Conservation (phyloP, 1,140 invertebrate genomes). For the Conus betulinus region DNA sequence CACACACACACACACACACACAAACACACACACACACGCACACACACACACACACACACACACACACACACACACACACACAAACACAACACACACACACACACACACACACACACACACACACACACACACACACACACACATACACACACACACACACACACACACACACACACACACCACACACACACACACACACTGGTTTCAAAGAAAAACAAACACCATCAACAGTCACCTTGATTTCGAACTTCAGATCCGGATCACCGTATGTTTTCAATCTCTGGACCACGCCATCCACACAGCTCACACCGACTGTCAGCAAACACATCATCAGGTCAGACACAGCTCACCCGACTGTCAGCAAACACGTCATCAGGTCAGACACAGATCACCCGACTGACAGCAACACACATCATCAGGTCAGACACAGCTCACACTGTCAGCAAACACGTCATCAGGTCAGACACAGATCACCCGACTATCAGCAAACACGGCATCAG, state of each 20-base stretch:
- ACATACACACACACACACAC: too few relatives aligned
- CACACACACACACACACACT: conserved; percentile 9
- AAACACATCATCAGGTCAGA: conserved; percentile 24
- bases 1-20: neutral
- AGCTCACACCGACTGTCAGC: conserved; percentile 80
- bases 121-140: too few relatives aligned
- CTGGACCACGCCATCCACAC: conserved; percentile 85
- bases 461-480: neutral
- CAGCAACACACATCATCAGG: neutral
- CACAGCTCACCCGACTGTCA: neutral
- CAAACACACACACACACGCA: neutral
- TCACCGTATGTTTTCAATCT: conserved; percentile 84
- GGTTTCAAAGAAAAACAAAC: neutral
- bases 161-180: neutral
- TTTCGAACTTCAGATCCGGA: conserved; percentile 80
- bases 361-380: neutral
- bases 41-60: neutral
- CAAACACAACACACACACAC: too few relatives aligned
- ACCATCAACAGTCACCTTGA: conserved; percentile 78
- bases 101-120: too few relatives aligned
- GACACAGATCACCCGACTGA: neutral
- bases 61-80: neutral
- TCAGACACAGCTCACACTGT: conserved; percentile 59
- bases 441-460: conserved; percentile 40
- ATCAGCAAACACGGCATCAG: neutral